phyloP scores from a whole-genome alignment of 2,797 vertebrate genomes.

The Diceros bicornis region DNA sequence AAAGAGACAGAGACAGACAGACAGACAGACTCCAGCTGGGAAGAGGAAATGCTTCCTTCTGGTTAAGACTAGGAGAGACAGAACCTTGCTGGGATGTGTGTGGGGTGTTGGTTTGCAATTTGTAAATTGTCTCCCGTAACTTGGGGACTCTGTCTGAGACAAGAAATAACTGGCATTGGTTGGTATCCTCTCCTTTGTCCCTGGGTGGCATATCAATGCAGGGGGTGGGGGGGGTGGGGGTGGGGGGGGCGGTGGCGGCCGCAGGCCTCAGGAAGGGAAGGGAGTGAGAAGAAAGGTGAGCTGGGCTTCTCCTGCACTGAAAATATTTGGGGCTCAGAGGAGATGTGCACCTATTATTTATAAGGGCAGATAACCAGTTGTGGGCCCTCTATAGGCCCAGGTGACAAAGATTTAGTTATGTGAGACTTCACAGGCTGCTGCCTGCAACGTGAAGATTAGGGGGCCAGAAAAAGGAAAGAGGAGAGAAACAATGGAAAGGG shows the following conservation, averaged over 20 bases:
- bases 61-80: constrained; percentile 19
- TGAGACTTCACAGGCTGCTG: neutral
- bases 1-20: neutral
- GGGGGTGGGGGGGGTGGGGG: neutral
- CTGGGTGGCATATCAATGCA: neutral
- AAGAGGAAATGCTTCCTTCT: neutral
- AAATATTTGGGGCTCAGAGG: constrained; percentile 11
- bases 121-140: constrained; percentile 34
- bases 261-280: neutral
- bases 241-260: neutral
- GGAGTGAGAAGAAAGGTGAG: constrained; percentile 11
- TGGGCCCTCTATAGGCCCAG: neutral
- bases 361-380: neutral
- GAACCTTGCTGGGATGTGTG: constrained; percentile 3
- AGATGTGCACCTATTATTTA: neutral
- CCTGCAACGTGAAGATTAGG: neutral
- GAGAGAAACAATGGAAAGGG: neutral
- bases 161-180: constrained; percentile 21
- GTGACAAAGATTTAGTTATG: neutral
- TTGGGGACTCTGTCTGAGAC: neutral
- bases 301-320: neutral
- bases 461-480: neutral
- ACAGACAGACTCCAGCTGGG: neutral
- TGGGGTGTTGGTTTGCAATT: neutral
- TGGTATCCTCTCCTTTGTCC: constrained; percentile 28